These are phyloP conservation scores for Camptogramma bilineatum DNA, from an alignment of 2,888 invertebrate species.

Conservation along the genomic window DNA sequence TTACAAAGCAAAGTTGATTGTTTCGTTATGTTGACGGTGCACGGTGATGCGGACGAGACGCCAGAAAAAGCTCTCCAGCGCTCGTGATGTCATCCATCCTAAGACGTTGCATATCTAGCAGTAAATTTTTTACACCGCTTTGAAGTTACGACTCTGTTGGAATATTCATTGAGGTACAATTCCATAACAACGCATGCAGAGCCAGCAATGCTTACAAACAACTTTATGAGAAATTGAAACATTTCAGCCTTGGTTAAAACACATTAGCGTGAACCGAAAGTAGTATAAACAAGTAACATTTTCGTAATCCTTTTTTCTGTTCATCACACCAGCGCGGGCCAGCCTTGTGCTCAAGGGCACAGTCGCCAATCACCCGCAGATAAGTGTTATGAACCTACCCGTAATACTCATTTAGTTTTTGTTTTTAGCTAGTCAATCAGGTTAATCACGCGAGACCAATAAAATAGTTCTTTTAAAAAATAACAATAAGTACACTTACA, in stretches of 20 bases:
- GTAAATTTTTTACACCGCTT: not conserved
- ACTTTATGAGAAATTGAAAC: slow-evolving; percentile 9
- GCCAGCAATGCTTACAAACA: slow-evolving; percentile 5
- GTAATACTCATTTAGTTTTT: not conserved
- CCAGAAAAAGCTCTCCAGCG: not conserved
- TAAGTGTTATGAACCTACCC: too few relatives aligned
- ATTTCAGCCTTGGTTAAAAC: slow-evolving; percentile 16
- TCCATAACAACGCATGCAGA: not conserved
- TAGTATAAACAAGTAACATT: slow-evolving; percentile 15
- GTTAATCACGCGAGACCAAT: not conserved
- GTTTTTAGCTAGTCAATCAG: not conserved
- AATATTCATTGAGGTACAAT: slow-evolving; percentile 11
- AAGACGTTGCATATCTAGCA: not conserved
- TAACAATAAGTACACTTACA: not conserved
- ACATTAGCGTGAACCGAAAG: slow-evolving; percentile 24
- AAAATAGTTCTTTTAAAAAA: too few relatives aligned
- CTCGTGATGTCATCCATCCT: not conserved
- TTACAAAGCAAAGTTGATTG: not conserved
- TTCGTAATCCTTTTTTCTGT: slow-evolving; percentile 24
- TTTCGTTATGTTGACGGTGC: too few relatives aligned
- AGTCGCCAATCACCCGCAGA: not conserved
- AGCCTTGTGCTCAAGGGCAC: slow-evolving; percentile 31
- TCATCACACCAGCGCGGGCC: not conserved
- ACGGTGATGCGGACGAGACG: not conserved
- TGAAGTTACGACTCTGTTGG: slow-evolving; percentile 2